Conservation (phyloP, 2,113 vertebrate genomes). For the Aramus guarauna region DNA sequence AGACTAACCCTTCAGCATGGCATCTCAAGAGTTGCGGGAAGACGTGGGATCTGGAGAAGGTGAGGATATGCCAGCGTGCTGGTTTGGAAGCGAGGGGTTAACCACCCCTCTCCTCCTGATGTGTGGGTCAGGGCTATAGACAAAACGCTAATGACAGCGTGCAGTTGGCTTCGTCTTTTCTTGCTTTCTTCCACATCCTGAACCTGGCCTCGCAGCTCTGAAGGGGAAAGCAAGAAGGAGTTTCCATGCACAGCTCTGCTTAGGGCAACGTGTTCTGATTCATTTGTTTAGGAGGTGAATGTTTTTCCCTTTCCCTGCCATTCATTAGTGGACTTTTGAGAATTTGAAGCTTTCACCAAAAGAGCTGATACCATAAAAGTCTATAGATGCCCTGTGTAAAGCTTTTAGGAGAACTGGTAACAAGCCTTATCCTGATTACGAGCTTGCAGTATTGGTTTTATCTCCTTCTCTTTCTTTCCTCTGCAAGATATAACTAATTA, state of each 20-base stretch:
- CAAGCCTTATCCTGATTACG: neutral
- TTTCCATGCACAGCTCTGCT: neutral
- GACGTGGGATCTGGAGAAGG: neutral
- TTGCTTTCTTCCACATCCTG: neutral
- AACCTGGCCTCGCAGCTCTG: neutral
- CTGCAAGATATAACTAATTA: neutral
- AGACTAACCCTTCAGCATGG: accelerated
- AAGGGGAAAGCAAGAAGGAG: neutral
- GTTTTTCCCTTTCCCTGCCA: neutral
- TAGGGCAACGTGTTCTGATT: neutral
- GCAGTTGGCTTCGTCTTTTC: neutral
- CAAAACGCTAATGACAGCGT: accelerated
- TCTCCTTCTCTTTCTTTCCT: neutral
- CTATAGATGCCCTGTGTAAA: neutral
- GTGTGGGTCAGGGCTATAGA: accelerated
- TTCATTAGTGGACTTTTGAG: neutral
- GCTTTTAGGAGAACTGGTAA: neutral
- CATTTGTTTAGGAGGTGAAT: neutral
- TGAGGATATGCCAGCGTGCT: too few relatives aligned
- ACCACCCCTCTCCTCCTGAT: neutral
- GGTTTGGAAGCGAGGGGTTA: neutral
- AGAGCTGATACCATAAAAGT: neutral
- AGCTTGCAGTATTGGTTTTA: neutral
- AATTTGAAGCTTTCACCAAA: neutral
- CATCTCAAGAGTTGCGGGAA: neutral